Evolutionary conservation across 2,888 invertebrate species (phyloP), one percentile per base, ranked within the genome.

Genomic region (Lypha dubia): DNA sequence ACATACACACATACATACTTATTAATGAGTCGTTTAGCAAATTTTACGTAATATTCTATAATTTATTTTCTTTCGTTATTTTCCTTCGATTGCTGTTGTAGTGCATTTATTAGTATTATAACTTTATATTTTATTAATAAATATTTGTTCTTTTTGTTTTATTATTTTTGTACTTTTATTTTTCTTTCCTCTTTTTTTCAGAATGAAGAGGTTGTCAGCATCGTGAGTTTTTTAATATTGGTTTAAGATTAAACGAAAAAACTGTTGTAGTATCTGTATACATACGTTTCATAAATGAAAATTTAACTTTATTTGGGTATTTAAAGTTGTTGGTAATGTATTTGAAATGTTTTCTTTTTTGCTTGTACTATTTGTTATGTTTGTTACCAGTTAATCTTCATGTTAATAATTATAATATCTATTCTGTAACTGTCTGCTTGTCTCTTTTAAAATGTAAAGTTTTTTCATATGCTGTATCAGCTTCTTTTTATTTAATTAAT

Each of bases 131-230:
- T 67, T 32, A 46, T 51, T 46, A 15, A 75, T 60, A n/a, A 51
- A 60, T 51, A 71, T 67, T 49, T 75, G 22, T 63, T 65, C 58
- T 74, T 60, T 75, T 73, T 83, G 63, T 41, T 68, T 62, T 62
- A 63, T 76, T 80, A 82, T 49, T 81, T 80, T 28, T 80, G 24
- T 88, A 88, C 88, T 87, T 88, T 88, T 87, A 86, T 86, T 87
- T 88, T 86, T 88, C 87, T 87, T 88, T 88, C 87, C 88, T 89
- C 79, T 89, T 88, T 89, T 89, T 91, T 91, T 91, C 91, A 91
- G 91, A 91, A 90, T 90, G 91, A 91, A 89, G 85, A 92, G 91
- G 91, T 91, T 91, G 92, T 90, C 89, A 91, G 91, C 91, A 91
- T 91, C 88, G 91, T 91, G 91, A 91, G 91, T 92, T 89, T 92